Evolutionary conservation across 2,113 vertebrate species (phyloP), one percentile per base, ranked within the genome.

Genomic region (Aramus guarauna): DNA sequence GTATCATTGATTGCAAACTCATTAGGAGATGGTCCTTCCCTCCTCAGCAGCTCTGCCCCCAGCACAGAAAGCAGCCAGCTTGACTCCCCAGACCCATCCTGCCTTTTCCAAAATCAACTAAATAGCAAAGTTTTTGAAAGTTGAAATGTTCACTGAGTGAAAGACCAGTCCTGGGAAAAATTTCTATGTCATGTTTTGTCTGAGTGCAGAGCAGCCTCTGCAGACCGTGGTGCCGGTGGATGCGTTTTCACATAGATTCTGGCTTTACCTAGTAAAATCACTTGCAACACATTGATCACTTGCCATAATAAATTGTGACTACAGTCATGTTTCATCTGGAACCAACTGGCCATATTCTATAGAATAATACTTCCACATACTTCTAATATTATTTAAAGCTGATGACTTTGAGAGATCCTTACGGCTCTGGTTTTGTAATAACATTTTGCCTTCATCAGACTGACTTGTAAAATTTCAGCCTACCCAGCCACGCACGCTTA

Each of bases 291-390:
- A 77, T n/a, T 56, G 86, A 91, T 77, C 55, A 37, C 20, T 39
- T 72, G 13, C 29, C 17, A n/a, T 41, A 84, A 84, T 63, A 81
- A 74, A 94, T 19, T 37, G 15, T 2, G 2, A 32, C 37, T 59
- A 50, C 34, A 76, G 6, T 37, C 26, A 2, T 9, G n/a, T 88
- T 94, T 92, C 58, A 72, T 22, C 43, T 77, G 74, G 52, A 90
- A 68, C 20, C 23, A 82, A 16, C 0, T 72, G 60, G 72, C 56
- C 0, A 0, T 59, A 39, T 62, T 43, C 59, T 48, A 15, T 1
- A 56, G 72, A 80, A 60, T 8, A 88, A 73, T 29, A 34, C 27
- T 63, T 71, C 21, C 60, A 29, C 1, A 2, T 59, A n/a, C 14
- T 74, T 78, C 64, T 64, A 60, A 12, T 36, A n/a, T 4, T 1